Conservation (phyloP, 2,888 invertebrate species). For the Dugesia japonica region DNA sequence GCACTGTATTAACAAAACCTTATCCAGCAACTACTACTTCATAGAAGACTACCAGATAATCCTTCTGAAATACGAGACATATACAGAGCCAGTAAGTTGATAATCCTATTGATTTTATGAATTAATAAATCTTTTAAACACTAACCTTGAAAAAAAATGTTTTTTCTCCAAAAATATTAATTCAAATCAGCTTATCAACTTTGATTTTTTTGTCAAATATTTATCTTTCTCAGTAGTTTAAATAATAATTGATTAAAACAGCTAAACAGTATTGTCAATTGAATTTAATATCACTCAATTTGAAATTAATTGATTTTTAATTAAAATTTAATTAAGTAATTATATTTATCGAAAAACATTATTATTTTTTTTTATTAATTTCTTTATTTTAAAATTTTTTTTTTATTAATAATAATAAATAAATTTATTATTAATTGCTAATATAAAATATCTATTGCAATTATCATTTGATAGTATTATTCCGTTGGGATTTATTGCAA, state of each 20-base stretch:
- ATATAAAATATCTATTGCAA: background rate
- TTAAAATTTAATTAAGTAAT: background rate
- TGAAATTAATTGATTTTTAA: background rate
- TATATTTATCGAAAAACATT: background rate
- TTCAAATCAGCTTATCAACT: constrained; percentile 7
- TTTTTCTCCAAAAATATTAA: background rate
- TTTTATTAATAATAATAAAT: too few species aligned
- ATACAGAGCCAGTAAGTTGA: constrained; percentile 20
- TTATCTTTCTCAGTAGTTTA: background rate
- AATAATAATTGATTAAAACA: background rate
- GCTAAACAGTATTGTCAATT: background rate
- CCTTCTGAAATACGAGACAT: constrained; percentile 20
- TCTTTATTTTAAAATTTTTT: too few species aligned
- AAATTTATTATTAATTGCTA: background rate
- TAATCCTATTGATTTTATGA: constrained; percentile 13
- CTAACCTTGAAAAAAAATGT: constrained; percentile 20
- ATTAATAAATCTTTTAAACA: background rate
- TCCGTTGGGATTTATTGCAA: background rate
- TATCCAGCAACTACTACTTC: constrained; percentile 16
- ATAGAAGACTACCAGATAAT: constrained; percentile 14
- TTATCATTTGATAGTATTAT: too few species aligned
- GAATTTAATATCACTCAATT: background rate
- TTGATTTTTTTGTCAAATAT: background rate
- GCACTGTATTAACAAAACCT: constrained; percentile 3
- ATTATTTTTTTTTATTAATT: background rate